Evolutionary conservation across 2,888 invertebrate genomes (phyloP), one percentile per base, ranked within the genome.

Genomic region (Himalopsyche anomala): DNA sequence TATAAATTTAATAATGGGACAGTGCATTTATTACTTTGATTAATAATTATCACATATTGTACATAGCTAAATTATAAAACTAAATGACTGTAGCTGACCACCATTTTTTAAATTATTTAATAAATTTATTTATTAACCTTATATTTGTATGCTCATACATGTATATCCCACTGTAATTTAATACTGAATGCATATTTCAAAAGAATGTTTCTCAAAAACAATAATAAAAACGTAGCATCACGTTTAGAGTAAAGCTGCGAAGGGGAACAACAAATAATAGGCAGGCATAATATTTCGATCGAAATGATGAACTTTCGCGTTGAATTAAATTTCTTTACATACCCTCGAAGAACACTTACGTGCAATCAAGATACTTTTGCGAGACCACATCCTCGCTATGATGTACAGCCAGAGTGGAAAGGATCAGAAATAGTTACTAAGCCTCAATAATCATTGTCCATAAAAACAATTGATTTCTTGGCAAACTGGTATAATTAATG

Each of bases 161-260:
- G 0, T 45, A 5, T 8, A 19, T 62, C 8, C 19, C 62, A 19
- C 62, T 62, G 8, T 19, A 19, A 62, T 62, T 74, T 12, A 36
- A 15, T 12, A n/a, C 38, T 28, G 74, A 36, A 28, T 69, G 36
- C 69, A 69, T 69, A 69, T 69, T 69, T 69, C 69, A 69, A 69
- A 69, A 69, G 69, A 28, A 42, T 38, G 40, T 17, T 42, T 17
- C 45, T 82, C 54, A 51, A 74, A 83, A 82, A 79, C 85, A 85
- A 83, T 85, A 85, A 85, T 83, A 85, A 85, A 85, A 85, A 85
- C 83, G 83, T 79, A 85, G 80, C 85, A 85, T 85, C 85, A 85
- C 85, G 85, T 80, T 85, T 54, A 38, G 85, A 82, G 54, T 82
- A 28, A 36, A n/a, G 51, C 19, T 74, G 12, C 2, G 15, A 74